Percentiles rank a stretch among this genome's conserved stretches.
Evolutionary conservation across 2,113 vertebrate species (phyloP).

Genomic region (Cardinalis cardinalis): DNA sequence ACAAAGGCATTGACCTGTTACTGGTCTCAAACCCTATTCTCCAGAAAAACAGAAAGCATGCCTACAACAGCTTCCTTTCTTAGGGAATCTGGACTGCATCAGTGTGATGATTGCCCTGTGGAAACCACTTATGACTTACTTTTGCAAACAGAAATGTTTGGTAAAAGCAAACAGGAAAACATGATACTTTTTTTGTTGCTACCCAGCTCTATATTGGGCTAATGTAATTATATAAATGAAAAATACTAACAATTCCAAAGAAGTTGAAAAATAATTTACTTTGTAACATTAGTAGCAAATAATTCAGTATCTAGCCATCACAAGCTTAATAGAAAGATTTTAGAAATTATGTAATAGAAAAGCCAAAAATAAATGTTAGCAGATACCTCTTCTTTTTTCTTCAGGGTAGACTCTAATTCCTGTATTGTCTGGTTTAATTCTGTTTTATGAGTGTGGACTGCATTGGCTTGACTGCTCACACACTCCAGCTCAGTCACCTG

Average conservation of each 20-base stretch:
- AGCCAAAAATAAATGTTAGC: background rate
- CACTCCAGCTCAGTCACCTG: conserved; percentile 97
- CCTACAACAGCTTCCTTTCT: background rate
- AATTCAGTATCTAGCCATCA: background rate
- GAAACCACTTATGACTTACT: background rate
- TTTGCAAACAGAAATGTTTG: background rate
- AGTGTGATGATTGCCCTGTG: background rate
- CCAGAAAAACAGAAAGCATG: background rate
- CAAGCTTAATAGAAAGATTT: background rate
- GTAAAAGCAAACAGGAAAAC: background rate
- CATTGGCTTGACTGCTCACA: conserved; percentile 92
- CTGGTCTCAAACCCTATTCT: background rate
- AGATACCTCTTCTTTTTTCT: conserved; percentile 92
- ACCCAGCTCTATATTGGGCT: background rate
- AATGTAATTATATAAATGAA: background rate
- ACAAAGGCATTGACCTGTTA: background rate
- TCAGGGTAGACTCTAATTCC: conserved; percentile 88
- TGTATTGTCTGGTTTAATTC: conserved; percentile 97
- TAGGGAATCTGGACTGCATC: background rate
- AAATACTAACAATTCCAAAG: background rate
- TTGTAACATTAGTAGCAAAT: background rate
- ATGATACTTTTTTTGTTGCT: background rate
- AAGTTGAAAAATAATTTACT: background rate
- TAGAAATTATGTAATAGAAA: background rate
- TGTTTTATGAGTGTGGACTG: conserved; percentile 94